phyloP scores from a whole-genome alignment of 2,797 vertebrate genomes.

The Pristis pectinata region DNA sequence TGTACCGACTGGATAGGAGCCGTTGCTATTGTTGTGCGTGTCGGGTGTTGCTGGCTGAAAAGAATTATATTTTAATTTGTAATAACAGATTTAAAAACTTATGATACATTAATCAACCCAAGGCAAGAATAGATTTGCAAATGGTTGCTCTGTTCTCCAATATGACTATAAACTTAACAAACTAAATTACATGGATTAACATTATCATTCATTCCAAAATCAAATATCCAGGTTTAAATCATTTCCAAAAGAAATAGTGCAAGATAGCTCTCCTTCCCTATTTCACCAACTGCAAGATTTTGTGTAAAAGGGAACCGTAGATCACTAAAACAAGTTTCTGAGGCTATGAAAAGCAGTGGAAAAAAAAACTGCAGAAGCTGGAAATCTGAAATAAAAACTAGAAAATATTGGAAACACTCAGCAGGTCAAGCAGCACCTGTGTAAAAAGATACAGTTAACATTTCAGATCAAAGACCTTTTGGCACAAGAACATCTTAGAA shows the following conservation, averaged over 20 bases:
- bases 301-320: too few species aligned
- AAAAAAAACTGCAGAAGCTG: too few species aligned
- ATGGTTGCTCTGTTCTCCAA: not conserved
- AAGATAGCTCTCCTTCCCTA: not conserved
- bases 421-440: too few species aligned
- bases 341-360: too few species aligned
- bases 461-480: too few species aligned
- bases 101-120: not conserved
- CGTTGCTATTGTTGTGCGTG: slow-evolving; percentile 84
- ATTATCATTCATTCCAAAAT: not conserved
- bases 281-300: not conserved
- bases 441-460: too few species aligned
- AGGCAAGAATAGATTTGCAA: not conserved
- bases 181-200: not conserved
- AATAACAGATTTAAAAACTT: not conserved
- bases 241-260: not conserved
- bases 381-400: too few species aligned
- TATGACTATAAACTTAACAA: not conserved
- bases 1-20: slow-evolving; percentile 84
- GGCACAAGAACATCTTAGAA: too few species aligned
- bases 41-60: slow-evolving; percentile 93
- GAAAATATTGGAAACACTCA: too few species aligned
- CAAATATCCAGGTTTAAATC: not conserved
- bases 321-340: not conserved
- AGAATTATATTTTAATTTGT: not conserved